Evolutionary conservation across 2,888 invertebrate species (phyloP), one percentile per base, ranked within the genome.

Genomic region (Psococerastis gibbosa): DNA sequence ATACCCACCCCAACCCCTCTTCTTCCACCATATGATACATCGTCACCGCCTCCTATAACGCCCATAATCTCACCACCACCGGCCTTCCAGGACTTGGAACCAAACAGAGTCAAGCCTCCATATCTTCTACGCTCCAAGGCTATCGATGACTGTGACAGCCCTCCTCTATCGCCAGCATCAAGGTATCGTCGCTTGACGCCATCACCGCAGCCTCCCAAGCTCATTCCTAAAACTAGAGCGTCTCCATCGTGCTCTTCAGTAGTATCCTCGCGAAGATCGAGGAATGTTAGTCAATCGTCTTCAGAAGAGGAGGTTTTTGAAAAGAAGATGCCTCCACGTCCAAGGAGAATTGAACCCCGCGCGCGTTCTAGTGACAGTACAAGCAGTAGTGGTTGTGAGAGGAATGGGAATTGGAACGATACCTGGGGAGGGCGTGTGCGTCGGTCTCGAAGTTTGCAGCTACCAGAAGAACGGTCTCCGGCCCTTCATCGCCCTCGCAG

Each of bases 11-110:
- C 52, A 6, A 46, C 49, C 8, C 48, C 50, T 2, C 43, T 49
- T 20, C 47, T 47, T 22, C 43, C 47, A 13, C 43, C 42, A 6
- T 44, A 47, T n/a, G 51, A 56, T n/a, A 55, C 56, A 3, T 61
- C 64, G 42, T 71, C 74, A 1, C 73, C 73, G 23, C 74, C 75
- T 2, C 71, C 73, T n/a, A 61, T 73, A 11, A 76, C 75, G 1
- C 76, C 76, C 5, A 77, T 77, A 46, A 69, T 77, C 38, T 76
- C 76, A 13, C 76, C 76, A 8, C 76, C 76, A 1, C 75, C 74
- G 8, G 76, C 75, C 8, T 77, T 77, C 55, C 76, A 77, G 55
- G 75, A 75, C 50, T 61, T 54, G 38, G 53, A 48, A 20, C 46
- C 52, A 42, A 52, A 47, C 46, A 60, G 54, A 50, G 49, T 53